Percentiles rank a stretch among this genome's conserved stretches.
phyloP scores from a whole-genome alignment of 37 sponge, comb jelly and placozoan genomes.

The Crambe crambe region DNA sequence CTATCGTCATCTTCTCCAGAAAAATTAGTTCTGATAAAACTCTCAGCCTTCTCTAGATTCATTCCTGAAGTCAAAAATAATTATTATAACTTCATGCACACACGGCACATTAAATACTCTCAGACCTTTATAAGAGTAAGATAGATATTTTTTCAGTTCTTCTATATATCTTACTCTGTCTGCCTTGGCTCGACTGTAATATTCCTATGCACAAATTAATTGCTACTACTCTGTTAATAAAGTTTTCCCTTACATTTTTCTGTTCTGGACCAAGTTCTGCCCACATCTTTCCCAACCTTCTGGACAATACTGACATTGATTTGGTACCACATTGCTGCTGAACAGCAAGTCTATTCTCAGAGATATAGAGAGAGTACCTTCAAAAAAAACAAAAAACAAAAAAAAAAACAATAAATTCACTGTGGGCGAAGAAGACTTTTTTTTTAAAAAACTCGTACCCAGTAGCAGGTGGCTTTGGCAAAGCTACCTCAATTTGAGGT shows the following conservation, averaged over 20 bases:
- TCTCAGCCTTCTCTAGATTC: constrained; percentile 13
- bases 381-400: not conserved
- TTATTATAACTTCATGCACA: no score
- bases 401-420: not conserved
- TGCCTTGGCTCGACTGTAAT: constrained; percentile 18
- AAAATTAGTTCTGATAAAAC: constrained; percentile 2
- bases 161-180: constrained; percentile 38
- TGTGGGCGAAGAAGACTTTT: not conserved
- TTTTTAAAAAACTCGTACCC: constrained; percentile 25
- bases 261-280: not conserved
- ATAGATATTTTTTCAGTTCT: constrained; percentile 26
- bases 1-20: constrained; percentile 11
- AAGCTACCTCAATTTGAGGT: not conserved
- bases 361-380: constrained; percentile 35
- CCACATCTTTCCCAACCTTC: constrained; percentile 41
- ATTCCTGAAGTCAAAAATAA: not conserved
- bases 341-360: constrained; percentile 19
- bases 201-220: constrained; percentile 6
- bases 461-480: constrained; percentile 46
- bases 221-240: not conserved
- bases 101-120: not conserved
- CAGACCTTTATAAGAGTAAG: constrained; percentile 11
- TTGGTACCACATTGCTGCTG: constrained; percentile 9
- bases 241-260: constrained; percentile 15
- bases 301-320: constrained; percentile 37